These are phyloP conservation scores for Drosophila silvestris DNA, from an alignment of 2,888 invertebrate genomes.

Conservation along the genomic window DNA sequence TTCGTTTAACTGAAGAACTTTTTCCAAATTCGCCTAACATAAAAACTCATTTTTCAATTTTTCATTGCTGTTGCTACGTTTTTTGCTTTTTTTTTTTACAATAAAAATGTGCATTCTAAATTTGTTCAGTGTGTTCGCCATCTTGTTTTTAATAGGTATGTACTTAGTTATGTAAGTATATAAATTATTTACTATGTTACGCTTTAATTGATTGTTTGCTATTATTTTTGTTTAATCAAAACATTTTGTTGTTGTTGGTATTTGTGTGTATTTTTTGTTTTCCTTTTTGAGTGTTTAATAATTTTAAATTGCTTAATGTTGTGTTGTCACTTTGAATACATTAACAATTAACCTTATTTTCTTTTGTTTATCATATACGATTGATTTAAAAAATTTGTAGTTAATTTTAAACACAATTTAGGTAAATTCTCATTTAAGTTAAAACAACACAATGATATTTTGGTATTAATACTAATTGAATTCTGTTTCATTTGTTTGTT, in stretches of 20 bases:
- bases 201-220: constrained; percentile 67
- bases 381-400: constrained; percentile 42
- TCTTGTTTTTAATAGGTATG: constrained; percentile 13
- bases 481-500: constrained; percentile 37
- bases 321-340: constrained; percentile 59
- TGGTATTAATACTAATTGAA: constrained; percentile 47
- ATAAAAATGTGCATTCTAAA: constrained; percentile 59
- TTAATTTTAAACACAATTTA: constrained; percentile 54
- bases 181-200: constrained; percentile 54
- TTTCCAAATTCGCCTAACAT: constrained; percentile 19
- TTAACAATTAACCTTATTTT: constrained; percentile 64
- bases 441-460: constrained; percentile 71
- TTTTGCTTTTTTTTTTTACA: constrained; percentile 28
- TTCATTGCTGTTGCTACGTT: constrained; percentile 32
- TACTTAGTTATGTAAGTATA: constrained; percentile 35
- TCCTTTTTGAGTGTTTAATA: constrained; percentile 37
- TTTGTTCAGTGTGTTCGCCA: constrained; percentile 49
- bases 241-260: constrained; percentile 37
- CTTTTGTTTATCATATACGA: constrained; percentile 47
- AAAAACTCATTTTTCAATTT: constrained; percentile 4
- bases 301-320: constrained; percentile 58
- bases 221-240: constrained; percentile 62
- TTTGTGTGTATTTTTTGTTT: constrained; percentile 12
- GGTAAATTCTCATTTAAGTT: constrained; percentile 42
- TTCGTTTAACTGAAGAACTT: constrained; percentile 27